A percentile compares a stretch with the other conserved stretches of the same genome.
These are phyloP conservation scores for Colaptes auratus DNA, from an alignment of 2,113 vertebrate genomes.

Conservation along the genomic window DNA sequence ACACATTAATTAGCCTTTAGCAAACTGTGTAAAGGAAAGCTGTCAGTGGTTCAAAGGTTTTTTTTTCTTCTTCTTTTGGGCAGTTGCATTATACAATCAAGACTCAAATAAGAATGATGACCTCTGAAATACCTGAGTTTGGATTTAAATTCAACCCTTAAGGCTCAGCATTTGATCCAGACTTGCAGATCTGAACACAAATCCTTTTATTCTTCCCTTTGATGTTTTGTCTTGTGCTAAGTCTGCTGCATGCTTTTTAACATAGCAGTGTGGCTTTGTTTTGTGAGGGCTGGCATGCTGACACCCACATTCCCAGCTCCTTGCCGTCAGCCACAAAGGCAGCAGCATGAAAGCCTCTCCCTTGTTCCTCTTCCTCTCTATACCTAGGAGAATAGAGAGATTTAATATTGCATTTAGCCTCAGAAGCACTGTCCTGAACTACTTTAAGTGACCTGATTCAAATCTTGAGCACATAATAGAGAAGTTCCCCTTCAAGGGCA, in stretches of 20 bases:
- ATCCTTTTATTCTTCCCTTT: slow-evolving; percentile 59
- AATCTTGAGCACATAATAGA: slow-evolving; percentile 40
- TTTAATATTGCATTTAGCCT: slow-evolving; percentile 51
- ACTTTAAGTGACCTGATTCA: slow-evolving; percentile 53
- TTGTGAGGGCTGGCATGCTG: background rate
- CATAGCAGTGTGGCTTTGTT: slow-evolving; percentile 25
- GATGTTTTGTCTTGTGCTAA: slow-evolving; percentile 66
- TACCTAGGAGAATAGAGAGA: slow-evolving; percentile 45
- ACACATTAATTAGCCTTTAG: slow-evolving; percentile 15
- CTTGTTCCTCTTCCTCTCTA: slow-evolving; percentile 15
- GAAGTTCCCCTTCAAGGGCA: slow-evolving; percentile 53
- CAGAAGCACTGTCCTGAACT: slow-evolving; percentile 59
- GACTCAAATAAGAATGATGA: background rate
- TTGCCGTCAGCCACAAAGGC: background rate
- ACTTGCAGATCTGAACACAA: slow-evolving; percentile 21
- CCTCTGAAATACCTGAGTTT: slow-evolving; percentile 23
- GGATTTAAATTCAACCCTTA: slow-evolving; percentile 34
- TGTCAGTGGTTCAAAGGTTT: slow-evolving; percentile 21
- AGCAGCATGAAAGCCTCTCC: slow-evolving; percentile 6
- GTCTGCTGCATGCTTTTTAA: slow-evolving; percentile 44
- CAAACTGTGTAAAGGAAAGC: slow-evolving; percentile 10
- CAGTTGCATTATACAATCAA: slow-evolving; percentile 6
- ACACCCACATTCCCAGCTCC: background rate
- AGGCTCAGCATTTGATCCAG: slow-evolving; percentile 17
- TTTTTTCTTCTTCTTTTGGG: background rate